Base-by-base conservation (phyloP, 1,140 invertebrate genomes). In the Drosophila ficusphila region DNA sequence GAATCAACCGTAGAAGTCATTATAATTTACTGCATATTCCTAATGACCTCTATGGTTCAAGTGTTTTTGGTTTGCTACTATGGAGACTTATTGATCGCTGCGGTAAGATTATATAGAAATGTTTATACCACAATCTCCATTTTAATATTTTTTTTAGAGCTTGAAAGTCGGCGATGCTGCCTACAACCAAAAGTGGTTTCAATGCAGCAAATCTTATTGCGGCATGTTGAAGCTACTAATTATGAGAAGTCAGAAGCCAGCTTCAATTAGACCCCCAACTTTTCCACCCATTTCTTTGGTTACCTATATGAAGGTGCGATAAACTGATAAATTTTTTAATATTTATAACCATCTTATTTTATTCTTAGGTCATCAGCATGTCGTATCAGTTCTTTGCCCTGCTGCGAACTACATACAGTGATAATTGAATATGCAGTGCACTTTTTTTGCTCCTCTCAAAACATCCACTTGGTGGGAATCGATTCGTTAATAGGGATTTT, bases 161-260 rank as follows among this genome's bases (percentile, higher is more conserved):
- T 8, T 74, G 5, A 51, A 34, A 31, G 82, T 90, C 5, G 89
- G 85, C 1, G 89, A 90, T 70, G 82, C 89, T 0, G 89, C 86
- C 18, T 90, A 90, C 38, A 90, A 90, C 47, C 89, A 90, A n/a
- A 77, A 77, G 6, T 90, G 89, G 89, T 89, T 90, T 51, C 79
- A 88, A 34, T 88, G 81, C 42, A 71, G 56, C 31, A 78, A 56
- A 12, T 33, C 11, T 5, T 90, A 90, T 19, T 77, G 83, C 21
- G 48, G 58, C n/a, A 68, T 90, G 70, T 21, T 90, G 0, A 70
- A 76, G 12, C 21, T 90, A 6, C 6, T 90, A 0, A 90, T 90
- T 16, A 42, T 75, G 58, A 73, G 89, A 8, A 90, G 85, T 31
- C 89, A 90, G 36, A 90, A 85, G 34, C 75, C 78, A 0, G 90